A percentile compares a stretch with the other conserved stretches of the same genome.
Conservation (phyloP, 2,113 vertebrate genomes). For the Myanophis thanlyinensis region DNA sequence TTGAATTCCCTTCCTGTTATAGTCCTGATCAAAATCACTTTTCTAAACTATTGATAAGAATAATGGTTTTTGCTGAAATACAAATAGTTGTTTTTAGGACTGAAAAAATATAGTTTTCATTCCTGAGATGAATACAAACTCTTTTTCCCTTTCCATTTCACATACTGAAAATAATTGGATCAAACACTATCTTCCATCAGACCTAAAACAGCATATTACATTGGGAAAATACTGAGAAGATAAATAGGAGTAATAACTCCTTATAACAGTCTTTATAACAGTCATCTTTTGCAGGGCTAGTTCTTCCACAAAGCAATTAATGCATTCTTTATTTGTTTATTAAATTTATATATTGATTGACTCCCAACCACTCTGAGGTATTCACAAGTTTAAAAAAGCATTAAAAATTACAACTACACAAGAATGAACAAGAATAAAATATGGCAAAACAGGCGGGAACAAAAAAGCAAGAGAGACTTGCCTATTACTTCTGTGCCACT, state of each 20-base stretch:
- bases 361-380: neutral
- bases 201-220: neutral
- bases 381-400: neutral
- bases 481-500: neutral
- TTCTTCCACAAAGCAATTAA: neutral
- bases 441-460: neutral
- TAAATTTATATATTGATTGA: neutral
- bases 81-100: neutral
- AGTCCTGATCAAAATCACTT: neutral
- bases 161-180: neutral
- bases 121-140: neutral
- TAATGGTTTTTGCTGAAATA: neutral
- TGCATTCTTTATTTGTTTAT: neutral
- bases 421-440: neutral
- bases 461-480: neutral
- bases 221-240: neutral
- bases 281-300: neutral
- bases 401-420: neutral
- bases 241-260: neutral
- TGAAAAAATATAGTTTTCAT: neutral
- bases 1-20: neutral
- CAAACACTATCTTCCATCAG: neutral
- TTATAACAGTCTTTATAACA: neutral
- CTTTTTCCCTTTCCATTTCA: neutral
- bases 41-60: neutral